Percentiles rank a stretch among this genome's conserved stretches.
Evolutionary conservation across 1,140 invertebrate genomes (phyloP).

Genomic region (Microplitis demolitor): DNA sequence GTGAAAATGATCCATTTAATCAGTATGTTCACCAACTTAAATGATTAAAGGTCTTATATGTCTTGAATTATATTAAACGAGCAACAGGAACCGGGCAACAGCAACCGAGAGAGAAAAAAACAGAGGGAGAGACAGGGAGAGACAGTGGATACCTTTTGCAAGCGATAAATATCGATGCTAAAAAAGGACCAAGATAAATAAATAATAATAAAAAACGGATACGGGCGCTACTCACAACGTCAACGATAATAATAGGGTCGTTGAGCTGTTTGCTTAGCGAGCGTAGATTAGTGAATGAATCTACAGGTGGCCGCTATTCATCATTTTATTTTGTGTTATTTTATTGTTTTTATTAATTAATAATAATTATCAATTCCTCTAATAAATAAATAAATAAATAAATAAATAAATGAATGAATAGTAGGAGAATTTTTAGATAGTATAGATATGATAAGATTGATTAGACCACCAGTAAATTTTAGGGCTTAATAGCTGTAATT

Average conservation of each 20-base stretch:
- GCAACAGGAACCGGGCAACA: not conserved
- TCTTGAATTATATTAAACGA: not conserved
- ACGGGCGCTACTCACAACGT: constrained; percentile 56
- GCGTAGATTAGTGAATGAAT: constrained; percentile 62
- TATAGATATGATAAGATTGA: too few relatives aligned
- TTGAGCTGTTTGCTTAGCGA: constrained; percentile 61
- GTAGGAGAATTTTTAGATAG: not conserved
- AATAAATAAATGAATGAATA: not conserved
- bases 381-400: not conserved
- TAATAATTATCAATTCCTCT: too few relatives aligned
- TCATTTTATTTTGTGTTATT: constrained; percentile 37
- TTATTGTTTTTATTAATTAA: too few relatives aligned
- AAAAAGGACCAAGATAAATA: constrained; percentile 1
- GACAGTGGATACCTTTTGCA: not conserved
- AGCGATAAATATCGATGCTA: constrained; percentile 11
- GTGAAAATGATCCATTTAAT: constrained; percentile 50
- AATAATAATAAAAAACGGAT: not conserved
- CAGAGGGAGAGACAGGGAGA: not conserved
- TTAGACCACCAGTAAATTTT: too few relatives aligned
- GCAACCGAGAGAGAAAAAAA: not conserved
- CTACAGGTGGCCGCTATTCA: constrained; percentile 63
- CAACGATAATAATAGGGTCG: constrained; percentile 55
- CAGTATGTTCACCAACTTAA: constrained; percentile 16
- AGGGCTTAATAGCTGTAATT: too few relatives aligned
- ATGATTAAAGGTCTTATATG: not conserved